Evolutionary conservation across 2,888 invertebrate species (phyloP).

Genomic region (Lydus trimaculatus): DNA sequence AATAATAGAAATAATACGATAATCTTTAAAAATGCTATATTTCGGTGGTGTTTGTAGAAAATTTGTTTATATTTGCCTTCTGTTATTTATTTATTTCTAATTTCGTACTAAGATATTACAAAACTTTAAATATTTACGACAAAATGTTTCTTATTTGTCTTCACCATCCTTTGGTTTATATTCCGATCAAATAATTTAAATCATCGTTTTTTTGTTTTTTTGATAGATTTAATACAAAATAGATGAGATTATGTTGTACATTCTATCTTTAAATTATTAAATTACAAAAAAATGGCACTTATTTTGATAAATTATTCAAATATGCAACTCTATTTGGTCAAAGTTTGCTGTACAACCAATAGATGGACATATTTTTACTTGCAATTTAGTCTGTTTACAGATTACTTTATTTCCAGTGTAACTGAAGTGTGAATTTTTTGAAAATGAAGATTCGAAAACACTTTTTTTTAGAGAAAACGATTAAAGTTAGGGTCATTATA

Average conservation of each 20-base stretch:
- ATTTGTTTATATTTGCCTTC: background rate
- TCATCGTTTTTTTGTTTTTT: background rate
- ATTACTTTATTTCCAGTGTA: background rate
- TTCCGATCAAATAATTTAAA: background rate
- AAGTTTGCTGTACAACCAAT: background rate
- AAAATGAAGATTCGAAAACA: no score
- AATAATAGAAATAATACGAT: background rate
- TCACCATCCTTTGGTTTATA: conserved; percentile 2
- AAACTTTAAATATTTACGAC: conserved; percentile 2
- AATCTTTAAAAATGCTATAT: background rate
- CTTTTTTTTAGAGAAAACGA: no score
- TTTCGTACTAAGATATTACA: background rate
- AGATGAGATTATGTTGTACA: background rate
- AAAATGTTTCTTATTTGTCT: background rate
- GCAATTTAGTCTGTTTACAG: background rate
- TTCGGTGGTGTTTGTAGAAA: background rate
- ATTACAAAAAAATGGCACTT: background rate
- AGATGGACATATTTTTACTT: background rate
- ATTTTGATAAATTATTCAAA: background rate
- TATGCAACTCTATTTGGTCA: background rate
- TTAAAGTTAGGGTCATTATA: no score
- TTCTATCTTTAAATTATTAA: background rate
- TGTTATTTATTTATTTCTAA: background rate
- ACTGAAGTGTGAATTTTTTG: background rate
- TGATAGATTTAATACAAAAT: background rate